Base-by-base conservation (phyloP, 2,797 vertebrate species). In the Poeciliopsis paucimaculata region DNA sequence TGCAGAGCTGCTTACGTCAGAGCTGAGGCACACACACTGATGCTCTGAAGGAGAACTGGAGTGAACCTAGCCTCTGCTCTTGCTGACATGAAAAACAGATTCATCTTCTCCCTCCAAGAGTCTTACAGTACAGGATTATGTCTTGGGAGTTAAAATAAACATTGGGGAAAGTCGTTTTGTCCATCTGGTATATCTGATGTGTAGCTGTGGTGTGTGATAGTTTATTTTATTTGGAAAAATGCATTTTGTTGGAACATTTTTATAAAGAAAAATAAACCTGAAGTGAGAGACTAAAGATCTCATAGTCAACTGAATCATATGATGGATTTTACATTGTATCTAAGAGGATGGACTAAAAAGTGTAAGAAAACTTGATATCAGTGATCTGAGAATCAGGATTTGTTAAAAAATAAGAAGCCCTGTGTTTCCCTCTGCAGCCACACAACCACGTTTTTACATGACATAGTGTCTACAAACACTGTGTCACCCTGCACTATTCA, bases 11-110 rank as follows among this genome's bases (percentile, higher is more conserved):
- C 81, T 87, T n/a, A 89, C 91, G 87, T 92, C 90, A 90, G 81
- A 87, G 77, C 73, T 49, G 76, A 87, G 75, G 73, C 79, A 53
- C 80, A 83, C 10, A 66, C 20, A 15, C 9, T 80, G 80, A 78
- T 86, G 89, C 85, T 92, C 91, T 89, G 87, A 81, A 88, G 34
- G 76, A 84, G 66, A 79, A 75, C 85, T 89, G 83, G 84, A 89
- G 91, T 89, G 88, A 94, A 92, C 89, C 82, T 71, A 79, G 81
- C 82, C 81, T 84, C 82, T 85, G 86, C 84, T 81, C 77, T 79
- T 80, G 77, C 82, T 87, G 86, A 86, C 49, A 53, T 53, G 1
- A 51, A 53, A 53, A 91, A 90, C 87, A 88, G 80, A 88, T 83
- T 87, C 62, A 84, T 91, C 91, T 88, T 90, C 86, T 89, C 80